These are phyloP conservation scores for Cladorhizidae sp. DNA, from an alignment of 37 sponge, comb jelly and placozoan genomes.

Conservation along the genomic window DNA sequence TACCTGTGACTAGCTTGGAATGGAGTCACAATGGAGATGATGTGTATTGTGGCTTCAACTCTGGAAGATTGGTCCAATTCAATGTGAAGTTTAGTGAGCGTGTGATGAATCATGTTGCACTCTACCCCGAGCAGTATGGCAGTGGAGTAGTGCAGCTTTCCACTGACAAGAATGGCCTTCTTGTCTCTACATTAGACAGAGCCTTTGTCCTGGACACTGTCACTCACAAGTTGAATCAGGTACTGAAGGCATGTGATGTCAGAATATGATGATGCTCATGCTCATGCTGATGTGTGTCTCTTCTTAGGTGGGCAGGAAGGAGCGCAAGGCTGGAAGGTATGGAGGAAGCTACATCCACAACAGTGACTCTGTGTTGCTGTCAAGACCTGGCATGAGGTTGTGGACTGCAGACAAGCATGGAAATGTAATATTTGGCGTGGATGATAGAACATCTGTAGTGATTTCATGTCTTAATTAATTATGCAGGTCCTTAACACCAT, in stretches of 20 bases:
- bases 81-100: constrained; percentile 20
- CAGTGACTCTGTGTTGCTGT: constrained; percentile 27
- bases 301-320: constrained; percentile 62
- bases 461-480: not conserved
- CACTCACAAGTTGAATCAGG: constrained; percentile 62
- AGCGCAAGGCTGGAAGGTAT: constrained; percentile 68
- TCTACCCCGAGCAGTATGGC: constrained; percentile 35
- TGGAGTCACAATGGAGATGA: constrained; percentile 47
- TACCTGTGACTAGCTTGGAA: constrained; percentile 38
- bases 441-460: not conserved
- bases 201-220: constrained; percentile 38
- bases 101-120: constrained; percentile 14
- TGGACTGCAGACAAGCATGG: constrained; percentile 59
- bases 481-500: constrained; percentile 57
- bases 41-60: constrained; percentile 63
- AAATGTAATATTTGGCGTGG: constrained; percentile 27
- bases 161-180: constrained; percentile 18
- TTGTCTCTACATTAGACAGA: constrained; percentile 65
- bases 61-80: constrained; percentile 60
- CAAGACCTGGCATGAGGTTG: constrained; percentile 76
- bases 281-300: not conserved
- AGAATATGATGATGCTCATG: not conserved
- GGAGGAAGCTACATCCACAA: constrained; percentile 55
- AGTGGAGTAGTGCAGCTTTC: constrained; percentile 55
- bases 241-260: not conserved